Conservation (phyloP, 2,113 vertebrate species). For the Mobula hypostoma region DNA sequence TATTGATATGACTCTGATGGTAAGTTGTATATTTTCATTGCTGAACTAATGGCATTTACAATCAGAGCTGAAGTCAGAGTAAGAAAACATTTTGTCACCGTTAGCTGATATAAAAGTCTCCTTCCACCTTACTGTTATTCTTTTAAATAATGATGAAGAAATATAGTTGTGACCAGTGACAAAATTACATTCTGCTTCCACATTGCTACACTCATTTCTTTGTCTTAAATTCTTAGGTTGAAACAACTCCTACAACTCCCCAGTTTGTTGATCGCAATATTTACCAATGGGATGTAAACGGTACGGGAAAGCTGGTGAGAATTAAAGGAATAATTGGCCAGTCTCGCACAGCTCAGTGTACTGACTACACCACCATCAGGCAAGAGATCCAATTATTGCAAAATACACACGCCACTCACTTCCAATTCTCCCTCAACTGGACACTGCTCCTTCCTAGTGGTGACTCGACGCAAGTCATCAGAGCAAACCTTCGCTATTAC, state of each 20-base stretch:
- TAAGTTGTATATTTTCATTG: too few relatives aligned
- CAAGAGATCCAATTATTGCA: constrained; percentile 72
- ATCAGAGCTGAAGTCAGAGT: neutral
- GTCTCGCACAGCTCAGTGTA: constrained; percentile 60
- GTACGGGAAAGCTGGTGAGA: constrained; percentile 69
- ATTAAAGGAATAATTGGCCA: constrained; percentile 60
- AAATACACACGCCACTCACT: constrained; percentile 71
- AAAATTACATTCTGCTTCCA: neutral
- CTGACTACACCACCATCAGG: constrained; percentile 72
- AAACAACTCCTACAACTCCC: constrained; percentile 60
- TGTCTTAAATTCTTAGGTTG: constrained; percentile 61
- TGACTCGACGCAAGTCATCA: constrained; percentile 65
- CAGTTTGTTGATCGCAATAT: constrained; percentile 81
- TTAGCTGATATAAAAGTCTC: neutral
- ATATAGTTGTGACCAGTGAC: neutral
- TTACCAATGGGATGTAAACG: constrained; percentile 84
- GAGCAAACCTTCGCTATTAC: constrained; percentile 76
- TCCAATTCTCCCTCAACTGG: constrained; percentile 90
- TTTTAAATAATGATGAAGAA: neutral
- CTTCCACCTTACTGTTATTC: neutral
- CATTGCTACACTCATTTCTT: neutral
- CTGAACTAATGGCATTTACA: neutral
- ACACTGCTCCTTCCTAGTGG: constrained; percentile 74
- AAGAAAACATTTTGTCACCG: neutral
- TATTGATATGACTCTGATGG: too few relatives aligned